A percentile compares a stretch with the other conserved stretches of the same genome.
Evolutionary conservation across 2,113 vertebrate genomes (phyloP).

Genomic region (Phalacrocorax carbo): DNA sequence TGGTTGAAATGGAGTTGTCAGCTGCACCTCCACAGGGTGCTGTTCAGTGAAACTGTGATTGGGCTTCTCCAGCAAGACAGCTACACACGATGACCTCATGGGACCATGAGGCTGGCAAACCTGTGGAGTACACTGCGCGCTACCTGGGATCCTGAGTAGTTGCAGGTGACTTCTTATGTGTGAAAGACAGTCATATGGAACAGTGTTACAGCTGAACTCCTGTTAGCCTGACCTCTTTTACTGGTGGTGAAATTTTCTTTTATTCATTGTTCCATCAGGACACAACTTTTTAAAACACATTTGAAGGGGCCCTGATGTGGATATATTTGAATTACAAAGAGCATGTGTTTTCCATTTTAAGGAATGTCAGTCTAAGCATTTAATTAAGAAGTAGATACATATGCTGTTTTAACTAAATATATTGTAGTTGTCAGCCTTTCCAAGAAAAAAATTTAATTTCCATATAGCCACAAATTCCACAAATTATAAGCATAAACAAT

Average conservation of each 20-base stretch:
- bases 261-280: not conserved
- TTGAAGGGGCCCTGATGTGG: not conserved
- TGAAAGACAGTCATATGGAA: not conserved
- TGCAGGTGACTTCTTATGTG: not conserved
- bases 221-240: not conserved
- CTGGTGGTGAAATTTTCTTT: not conserved
- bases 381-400: constrained; percentile 22
- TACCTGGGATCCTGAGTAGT: not conserved
- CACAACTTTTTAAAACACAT: not conserved
- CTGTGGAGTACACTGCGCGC: fast-evolving
- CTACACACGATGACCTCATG: not conserved
- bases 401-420: constrained; percentile 16
- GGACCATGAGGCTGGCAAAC: not conserved
- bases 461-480: not conserved
- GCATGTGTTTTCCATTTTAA: constrained; percentile 27
- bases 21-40: not conserved
- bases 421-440: constrained; percentile 14
- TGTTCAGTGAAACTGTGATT: fast-evolving
- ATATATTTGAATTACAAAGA: not conserved
- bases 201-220: not conserved
- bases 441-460: not conserved
- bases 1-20: not conserved
- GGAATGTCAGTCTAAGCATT: constrained; percentile 9
- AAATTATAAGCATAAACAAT: not conserved
- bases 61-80: not conserved